These are phyloP conservation scores for Perithous albicinctus DNA, from an alignment of 2,888 invertebrate species.

Conservation along the genomic window DNA sequence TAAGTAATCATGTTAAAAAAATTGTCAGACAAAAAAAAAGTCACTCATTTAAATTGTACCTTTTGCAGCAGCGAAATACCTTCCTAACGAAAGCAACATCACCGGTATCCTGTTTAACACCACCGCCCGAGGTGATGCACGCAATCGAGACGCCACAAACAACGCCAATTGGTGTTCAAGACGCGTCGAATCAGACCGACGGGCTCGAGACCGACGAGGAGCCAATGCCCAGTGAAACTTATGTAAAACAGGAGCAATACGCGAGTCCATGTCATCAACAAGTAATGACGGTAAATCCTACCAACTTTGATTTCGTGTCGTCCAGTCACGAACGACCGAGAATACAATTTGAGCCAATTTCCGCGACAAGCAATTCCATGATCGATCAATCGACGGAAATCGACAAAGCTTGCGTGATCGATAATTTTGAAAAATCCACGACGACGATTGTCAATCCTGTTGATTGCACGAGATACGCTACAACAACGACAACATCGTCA, in stretches of 20 bases:
- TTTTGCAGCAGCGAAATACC: constrained; percentile 77
- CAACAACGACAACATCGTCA: constrained; percentile 70
- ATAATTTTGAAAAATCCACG: constrained; percentile 77
- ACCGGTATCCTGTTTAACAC: constrained; percentile 87
- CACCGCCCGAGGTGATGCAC: constrained; percentile 86
- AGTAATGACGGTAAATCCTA: constrained; percentile 71
- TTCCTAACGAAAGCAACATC: constrained; percentile 85
- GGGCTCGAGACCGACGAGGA: constrained; percentile 85
- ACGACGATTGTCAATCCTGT: constrained; percentile 78
- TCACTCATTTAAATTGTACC: constrained; percentile 56
- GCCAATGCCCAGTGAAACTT: constrained; percentile 69
- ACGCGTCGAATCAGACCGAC: constrained; percentile 94
- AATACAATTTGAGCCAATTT: constrained; percentile 29
- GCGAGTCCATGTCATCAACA: constrained; percentile 77
- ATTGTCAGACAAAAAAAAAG: not conserved
- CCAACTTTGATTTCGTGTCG: constrained; percentile 79
- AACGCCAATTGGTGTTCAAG: constrained; percentile 88
- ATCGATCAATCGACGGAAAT: constrained; percentile 18
- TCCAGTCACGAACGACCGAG: constrained; percentile 68
- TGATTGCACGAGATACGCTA: constrained; percentile 78
- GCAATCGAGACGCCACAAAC: constrained; percentile 84
- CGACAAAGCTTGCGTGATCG: constrained; percentile 76
- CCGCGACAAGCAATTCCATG: constrained; percentile 21
- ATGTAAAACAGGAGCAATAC: constrained; percentile 80
- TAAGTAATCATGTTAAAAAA: too few relatives aligned